Conservation (phyloP, 2,888 invertebrate species). For the Galeopsomyia nigrocyanea region DNA sequence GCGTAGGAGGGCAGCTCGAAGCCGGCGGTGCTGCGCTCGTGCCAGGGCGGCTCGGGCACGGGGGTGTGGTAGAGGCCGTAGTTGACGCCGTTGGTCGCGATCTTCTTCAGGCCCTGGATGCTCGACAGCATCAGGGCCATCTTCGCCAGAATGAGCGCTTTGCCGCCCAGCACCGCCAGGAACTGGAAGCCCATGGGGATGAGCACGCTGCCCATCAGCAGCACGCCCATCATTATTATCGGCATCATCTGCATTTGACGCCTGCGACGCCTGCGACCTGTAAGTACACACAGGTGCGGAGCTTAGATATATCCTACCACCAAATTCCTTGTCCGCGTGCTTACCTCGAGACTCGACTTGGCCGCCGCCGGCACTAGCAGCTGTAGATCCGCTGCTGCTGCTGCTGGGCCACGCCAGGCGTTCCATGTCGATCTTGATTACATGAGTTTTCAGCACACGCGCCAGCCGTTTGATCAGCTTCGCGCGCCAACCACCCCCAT, state of each 20-base stretch:
- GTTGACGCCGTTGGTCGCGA: slow-evolving; percentile 80
- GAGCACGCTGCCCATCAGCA: slow-evolving; percentile 82
- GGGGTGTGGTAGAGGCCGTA: slow-evolving; percentile 81
- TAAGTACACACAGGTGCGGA: slow-evolving; percentile 53
- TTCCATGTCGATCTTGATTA: slow-evolving; percentile 76
- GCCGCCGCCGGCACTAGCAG: background rate
- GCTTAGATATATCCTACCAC: background rate
- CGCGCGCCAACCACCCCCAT: slow-evolving; percentile 70
- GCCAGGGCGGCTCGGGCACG: slow-evolving; percentile 65
- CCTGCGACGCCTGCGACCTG: slow-evolving; percentile 65
- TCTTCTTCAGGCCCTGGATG: slow-evolving; percentile 84
- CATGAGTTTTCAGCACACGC: slow-evolving; percentile 75
- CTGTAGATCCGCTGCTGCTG: background rate
- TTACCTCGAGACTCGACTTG: slow-evolving; percentile 39
- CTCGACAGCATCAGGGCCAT: slow-evolving; percentile 85
- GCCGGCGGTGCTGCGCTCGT: slow-evolving; percentile 58
- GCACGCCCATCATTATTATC: slow-evolving; percentile 83
- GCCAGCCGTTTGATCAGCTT: slow-evolving; percentile 74
- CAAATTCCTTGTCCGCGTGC: background rate
- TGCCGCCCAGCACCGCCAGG: slow-evolving; percentile 85
- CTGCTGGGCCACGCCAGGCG: slow-evolving; percentile 38
- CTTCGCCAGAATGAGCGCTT: slow-evolving; percentile 84
- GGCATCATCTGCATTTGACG: slow-evolving; percentile 80
- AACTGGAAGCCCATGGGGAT: slow-evolving; percentile 89
- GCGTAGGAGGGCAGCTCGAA: slow-evolving; percentile 25